Base-by-base conservation (phyloP, 2,888 invertebrate genomes). In the Megastigmus dorsalis region DNA sequence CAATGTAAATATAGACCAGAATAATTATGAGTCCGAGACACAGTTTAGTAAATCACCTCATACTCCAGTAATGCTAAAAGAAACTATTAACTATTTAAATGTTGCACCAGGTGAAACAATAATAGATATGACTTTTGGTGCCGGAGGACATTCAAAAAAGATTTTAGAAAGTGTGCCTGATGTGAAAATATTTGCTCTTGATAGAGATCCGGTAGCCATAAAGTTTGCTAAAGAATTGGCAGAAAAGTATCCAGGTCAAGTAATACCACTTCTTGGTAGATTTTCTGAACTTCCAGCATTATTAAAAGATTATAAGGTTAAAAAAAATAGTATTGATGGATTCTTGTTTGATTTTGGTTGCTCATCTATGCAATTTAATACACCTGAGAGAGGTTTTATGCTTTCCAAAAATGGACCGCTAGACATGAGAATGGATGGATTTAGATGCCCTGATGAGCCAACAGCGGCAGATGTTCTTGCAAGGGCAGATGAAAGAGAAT, bases 61-160 rank as follows among this genome's bases (percentile, higher is more conserved):
- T 84, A 89, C 90, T 45, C 95, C 96, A 26, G 95, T 96, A 3
- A 92, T 96, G 92, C 88, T 90, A 52, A 89, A 92, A 76, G 93
- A 95, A 88, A 93, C 93, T 0, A 84, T 95, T 55, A 89, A 92
- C 70, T 92, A 92, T 84, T 86, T 96, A 59, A 90, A 93, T 78
- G 93, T 93, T 0, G 85, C 88, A 76, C 86, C 91, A 48, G 89
- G 91, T 74, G 92, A 94, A 88, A 88, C 90, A 5, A 92, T 95
- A 79, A 89, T 98, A 77, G 98, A 98, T 85, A 97, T 97, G 97
- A 98, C 98, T 13, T 98, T 98, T 89, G 98, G 98, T 30, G 95
- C 95, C 23, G 98, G 98, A 6, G 98, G 98, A 0, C 98, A 98
- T 85, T 92, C 95, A 9, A 90, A 89, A 80, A 90, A 91, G 83